These are phyloP conservation scores for Lepisosteus oculatus DNA, from an alignment of 2,113 vertebrate species.

Conservation along the genomic window DNA sequence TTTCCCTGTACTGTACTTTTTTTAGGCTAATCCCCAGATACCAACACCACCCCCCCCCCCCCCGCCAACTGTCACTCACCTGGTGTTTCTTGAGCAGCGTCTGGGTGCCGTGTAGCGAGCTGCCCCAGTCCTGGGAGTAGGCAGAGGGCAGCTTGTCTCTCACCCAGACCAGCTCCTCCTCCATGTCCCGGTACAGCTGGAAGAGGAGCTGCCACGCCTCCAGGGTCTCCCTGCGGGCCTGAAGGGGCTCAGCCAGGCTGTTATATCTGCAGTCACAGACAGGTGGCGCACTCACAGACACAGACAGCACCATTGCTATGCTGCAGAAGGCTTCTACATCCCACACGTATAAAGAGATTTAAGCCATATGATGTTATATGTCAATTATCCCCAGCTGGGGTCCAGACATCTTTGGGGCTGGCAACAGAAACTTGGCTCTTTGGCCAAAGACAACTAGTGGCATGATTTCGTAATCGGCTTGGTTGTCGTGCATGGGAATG, in stretches of 20 bases:
- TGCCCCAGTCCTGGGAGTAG: constrained; percentile 61
- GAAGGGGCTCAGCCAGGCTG: constrained; percentile 63
- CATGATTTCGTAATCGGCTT: no score
- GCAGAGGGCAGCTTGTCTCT: constrained; percentile 65
- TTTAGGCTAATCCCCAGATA: no score
- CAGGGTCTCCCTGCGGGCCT: constrained; percentile 59
- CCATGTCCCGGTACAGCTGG: constrained; percentile 76
- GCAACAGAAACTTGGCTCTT: no score
- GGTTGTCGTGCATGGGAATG: no score
- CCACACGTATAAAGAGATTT: no score
- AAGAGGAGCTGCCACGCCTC: constrained; percentile 72
- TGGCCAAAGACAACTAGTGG: no score
- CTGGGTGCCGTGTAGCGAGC: constrained; percentile 59
- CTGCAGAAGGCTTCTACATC: no score
- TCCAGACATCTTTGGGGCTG: no score
- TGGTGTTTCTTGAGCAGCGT: constrained; percentile 78
- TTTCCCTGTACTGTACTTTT: no score
- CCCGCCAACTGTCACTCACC: constrained; percentile 48
- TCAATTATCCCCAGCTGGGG: no score
- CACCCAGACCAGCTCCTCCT: constrained; percentile 79
- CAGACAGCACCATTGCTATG: neutral
- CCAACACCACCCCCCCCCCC: neutral
- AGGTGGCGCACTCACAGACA: neutral
- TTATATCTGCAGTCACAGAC: constrained; percentile 64
- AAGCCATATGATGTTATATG: no score